phyloP scores from a whole-genome alignment of 2,888 invertebrate species.

The Dryomyza anilis region DNA sequence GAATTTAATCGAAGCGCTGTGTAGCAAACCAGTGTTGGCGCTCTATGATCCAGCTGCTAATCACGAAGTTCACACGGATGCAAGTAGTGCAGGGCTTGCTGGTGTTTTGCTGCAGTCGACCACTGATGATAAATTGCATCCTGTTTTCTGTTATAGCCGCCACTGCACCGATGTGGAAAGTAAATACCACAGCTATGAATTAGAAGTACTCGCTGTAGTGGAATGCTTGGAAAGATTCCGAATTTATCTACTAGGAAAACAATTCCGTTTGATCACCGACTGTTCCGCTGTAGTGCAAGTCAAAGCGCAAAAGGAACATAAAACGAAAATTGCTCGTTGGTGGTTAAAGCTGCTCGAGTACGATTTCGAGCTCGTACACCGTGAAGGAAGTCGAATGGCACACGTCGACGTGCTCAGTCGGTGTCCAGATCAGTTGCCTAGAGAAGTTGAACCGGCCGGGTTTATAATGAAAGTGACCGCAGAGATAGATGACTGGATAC shows the following conservation, averaged over 20 bases:
- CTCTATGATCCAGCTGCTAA: neutral
- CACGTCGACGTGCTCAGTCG: neutral
- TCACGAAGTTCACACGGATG: constrained; percentile 18
- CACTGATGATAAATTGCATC: neutral
- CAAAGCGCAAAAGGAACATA: constrained; percentile 9
- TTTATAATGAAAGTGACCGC: neutral
- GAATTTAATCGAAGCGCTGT: constrained; percentile 4
- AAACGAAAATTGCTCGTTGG: constrained; percentile 11
- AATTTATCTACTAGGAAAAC: constrained; percentile 45
- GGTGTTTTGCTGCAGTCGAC: neutral
- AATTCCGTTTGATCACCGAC: constrained; percentile 33
- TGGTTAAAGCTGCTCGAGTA: neutral
- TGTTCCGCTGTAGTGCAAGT: constrained; percentile 9
- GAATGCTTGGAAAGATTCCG: constrained; percentile 49
- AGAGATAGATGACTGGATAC: neutral
- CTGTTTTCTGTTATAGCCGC: neutral
- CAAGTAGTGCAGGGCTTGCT: neutral
- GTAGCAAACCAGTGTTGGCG: neutral
- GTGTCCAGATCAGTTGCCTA: neutral
- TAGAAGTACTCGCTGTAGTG: constrained; percentile 49
- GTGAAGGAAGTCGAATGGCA: neutral
- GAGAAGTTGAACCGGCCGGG: neutral
- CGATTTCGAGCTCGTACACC: neutral
- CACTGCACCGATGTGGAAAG: neutral
- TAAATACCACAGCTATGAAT: neutral